phyloP scores from a whole-genome alignment of 2,888 invertebrate genomes.

The Matsumyia berberina region DNA sequence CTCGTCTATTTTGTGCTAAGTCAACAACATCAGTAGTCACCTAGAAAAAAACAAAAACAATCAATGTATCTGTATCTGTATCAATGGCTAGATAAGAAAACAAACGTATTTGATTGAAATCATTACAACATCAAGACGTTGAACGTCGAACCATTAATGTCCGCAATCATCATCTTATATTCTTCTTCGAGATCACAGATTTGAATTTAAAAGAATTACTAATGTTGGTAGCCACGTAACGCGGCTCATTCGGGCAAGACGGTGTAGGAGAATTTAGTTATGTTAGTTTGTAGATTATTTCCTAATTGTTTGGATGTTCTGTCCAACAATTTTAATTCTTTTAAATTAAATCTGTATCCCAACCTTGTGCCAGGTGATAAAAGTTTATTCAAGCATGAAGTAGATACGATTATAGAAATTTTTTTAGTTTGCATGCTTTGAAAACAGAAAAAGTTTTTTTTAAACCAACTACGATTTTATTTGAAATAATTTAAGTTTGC shows the following conservation, averaged over 20 bases:
- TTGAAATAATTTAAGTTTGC: too few relatives aligned
- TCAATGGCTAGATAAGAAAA: conserved; percentile 17
- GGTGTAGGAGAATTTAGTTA: conserved; percentile 16
- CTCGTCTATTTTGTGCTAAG: conserved; percentile 29
- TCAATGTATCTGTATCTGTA: conserved; percentile 25
- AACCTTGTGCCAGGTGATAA: conserved; percentile 62
- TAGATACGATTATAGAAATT: not conserved
- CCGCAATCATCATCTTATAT: conserved; percentile 80
- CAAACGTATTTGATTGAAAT: conserved; percentile 10
- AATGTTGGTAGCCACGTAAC: conserved; percentile 47
- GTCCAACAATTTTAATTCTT: conserved; percentile 72
- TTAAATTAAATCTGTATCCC: conserved; percentile 62
- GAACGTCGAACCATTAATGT: conserved; percentile 85
- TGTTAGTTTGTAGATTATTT: conserved; percentile 19
- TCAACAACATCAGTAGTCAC: conserved; percentile 39
- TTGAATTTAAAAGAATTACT: conserved; percentile 70
- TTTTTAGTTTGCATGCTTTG: conserved; percentile 23
- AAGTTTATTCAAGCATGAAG: conserved; percentile 48
- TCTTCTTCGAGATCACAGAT: conserved; percentile 54
- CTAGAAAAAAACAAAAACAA: conserved; percentile 24
- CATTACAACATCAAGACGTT: conserved; percentile 77
- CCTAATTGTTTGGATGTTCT: conserved; percentile 46
- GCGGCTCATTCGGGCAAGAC: conserved; percentile 30
- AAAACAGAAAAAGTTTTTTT: not conserved
- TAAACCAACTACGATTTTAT: not conserved